Evolutionary conservation across 2,888 invertebrate genomes (phyloP), one percentile per base, ranked within the genome.

Genomic region (Diaphora mendica): DNA sequence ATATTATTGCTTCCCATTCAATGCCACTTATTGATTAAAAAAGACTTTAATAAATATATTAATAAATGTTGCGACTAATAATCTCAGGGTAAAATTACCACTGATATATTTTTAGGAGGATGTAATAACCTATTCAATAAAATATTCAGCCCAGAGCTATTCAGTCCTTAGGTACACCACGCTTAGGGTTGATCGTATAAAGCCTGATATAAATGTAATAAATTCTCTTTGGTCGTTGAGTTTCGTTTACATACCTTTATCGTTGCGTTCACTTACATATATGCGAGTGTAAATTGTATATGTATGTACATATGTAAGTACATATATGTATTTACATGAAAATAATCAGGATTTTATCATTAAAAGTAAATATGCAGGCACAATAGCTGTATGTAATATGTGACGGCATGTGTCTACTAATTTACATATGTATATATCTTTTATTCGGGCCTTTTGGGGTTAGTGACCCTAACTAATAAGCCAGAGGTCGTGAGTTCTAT

Each of bases 171-270:
- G 55, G n/a, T 11, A 55, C n/a, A n/a, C 55, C 44, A 35, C 65
- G 35, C 8, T 35, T 39, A 39, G 23, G 5, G n/a, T 23, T 39
- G 39, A 7, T 65, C 67, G 13, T 26, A 30, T 62, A 42, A n/a
- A 23, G 51, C 23, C 20, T 48, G 5, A 48, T 7, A 48, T 48
- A 13, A 33, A 26, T 35, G 23, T 66, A 80, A 82, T 77, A 75
- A 35, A 68, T 55, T 35, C 33, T 44, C 55, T n/a, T 13, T 68
- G 48, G 20, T 17, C 39, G 23, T 51, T 23, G 44, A 17, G 48
- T 48, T 48, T 48, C 48, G 51, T 51, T 51, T 7, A 64, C 64
- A 67, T 72, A 70, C 26, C n/a, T 39, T n/a, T 13, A 26, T 55
- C n/a, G n/a, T 55, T 55, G 11, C 13, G n/a, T 55, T 26, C 4